Base-by-base conservation (phyloP, 2,888 invertebrate species). In the Sisyra terminalis region DNA sequence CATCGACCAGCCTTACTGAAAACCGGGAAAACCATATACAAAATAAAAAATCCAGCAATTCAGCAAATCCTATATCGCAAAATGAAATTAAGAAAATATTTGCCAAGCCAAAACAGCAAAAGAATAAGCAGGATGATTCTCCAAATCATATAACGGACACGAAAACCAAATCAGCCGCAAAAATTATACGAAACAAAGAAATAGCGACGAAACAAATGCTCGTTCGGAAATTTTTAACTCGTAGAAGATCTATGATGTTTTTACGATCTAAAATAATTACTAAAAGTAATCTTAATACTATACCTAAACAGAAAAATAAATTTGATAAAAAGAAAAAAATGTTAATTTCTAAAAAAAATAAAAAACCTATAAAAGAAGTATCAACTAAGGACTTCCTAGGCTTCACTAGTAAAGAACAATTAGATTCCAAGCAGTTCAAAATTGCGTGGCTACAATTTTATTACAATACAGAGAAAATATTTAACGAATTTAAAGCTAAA, bases 61-160 rank as follows among this genome's bases (percentile, higher is more conserved):
- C 18, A 2, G 17, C 3, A 24, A 5, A 3, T 24, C 7, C 24
- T 24, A 5, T 24, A 24, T 24, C 24, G 7, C 24, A 24, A 7
- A 24, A 7, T 24, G 37, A 37, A n/a, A 37, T 37, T 2, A 37
- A 37, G n/a, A 37, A 37, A 24, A 15, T 37, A 17, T 37, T 37
- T 17, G 37, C n/a, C 3, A 37, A 37, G 17, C 37, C 37, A 37
- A 37, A 37, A 16, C 18, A n/a, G n/a, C n/a, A n/a, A n/a, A n/a
- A n/a, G 7, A 24, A 5, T 24, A 3, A 24, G 24, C 3, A 5
- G 5, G 7, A 24, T 24, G 7, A 24, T 5, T 24, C 24, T 3
- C 7, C 7, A 24, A 24, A 24, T 24, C 5, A 24, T 24, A 5
- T 24, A 24, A 5, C 24, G 5, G 24, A 24, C 7, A n/a, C n/a